Base-by-base conservation (phyloP, 2,888 invertebrate genomes). In the Drosophila diplacantha region DNA sequence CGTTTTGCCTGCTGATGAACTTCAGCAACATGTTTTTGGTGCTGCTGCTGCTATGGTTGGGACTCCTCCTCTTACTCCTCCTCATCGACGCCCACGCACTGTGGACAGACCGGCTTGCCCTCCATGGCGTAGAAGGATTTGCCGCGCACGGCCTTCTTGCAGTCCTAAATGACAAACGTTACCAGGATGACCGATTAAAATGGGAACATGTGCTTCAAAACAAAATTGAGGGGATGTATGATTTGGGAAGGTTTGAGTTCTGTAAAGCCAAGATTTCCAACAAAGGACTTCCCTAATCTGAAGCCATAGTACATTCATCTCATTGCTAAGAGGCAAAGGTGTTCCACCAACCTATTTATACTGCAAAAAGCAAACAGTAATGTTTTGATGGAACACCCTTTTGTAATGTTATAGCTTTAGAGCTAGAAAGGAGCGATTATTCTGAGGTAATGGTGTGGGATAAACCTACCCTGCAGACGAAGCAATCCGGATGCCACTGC, bases 401-500 rank as follows among this genome's bases (percentile, higher is more conserved):
- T 20, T 22, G 4, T 5, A n/a, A 31, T 14, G 4, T 3, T 2
- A 20, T 14, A n/a, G 5, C 18, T 54, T 35, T 18, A 16, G 12
- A n/a, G 12, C 14, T n/a, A 20, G 6, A 29, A 9, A 29, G 1
- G 5, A n/a, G 8, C 5, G 1, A 51, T 35, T 49, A 20, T 24
- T 20, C 2, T 11, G 12, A 11, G 46, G n/a, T 12, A 26, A 22
- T n/a, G 26, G 9, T 24, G 18, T 11, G 24, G 6, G 1, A 4
- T 1, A 5, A 39, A 90, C 95, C 91, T 92, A 99, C 98, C 94
- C 97, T 93, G 92, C 99, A 99, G 74, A 98, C 97, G 90, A 99
- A 99, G 90, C 99, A 99, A 87, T 98, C 96, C 11, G 98, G 94
- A 89, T 99, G 99, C 98, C 99, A 99, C 89, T 99, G 98, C 73